Conservation (phyloP, 2,888 invertebrate genomes). For the Eubasilissa splendida region DNA sequence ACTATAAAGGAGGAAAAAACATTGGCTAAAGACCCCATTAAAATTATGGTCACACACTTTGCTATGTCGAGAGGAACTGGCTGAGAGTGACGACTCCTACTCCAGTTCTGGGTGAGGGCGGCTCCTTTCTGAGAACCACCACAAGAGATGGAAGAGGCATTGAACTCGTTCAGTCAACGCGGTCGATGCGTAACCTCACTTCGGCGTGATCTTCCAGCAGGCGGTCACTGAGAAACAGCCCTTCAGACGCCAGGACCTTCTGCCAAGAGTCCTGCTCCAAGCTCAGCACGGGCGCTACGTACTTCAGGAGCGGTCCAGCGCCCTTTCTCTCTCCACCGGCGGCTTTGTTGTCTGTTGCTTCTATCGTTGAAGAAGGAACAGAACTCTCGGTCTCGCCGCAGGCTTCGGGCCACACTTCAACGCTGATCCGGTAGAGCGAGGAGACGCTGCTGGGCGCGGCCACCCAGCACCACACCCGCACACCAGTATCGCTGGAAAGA, state of each 20-base stretch:
- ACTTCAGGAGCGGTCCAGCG: conserved; percentile 38
- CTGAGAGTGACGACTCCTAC: background rate
- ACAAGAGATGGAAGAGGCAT: background rate
- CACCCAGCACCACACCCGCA: conserved; percentile 56
- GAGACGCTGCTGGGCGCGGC: conserved; percentile 30
- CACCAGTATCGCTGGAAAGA: conserved; percentile 48
- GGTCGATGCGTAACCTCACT: background rate
- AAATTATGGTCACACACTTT: background rate
- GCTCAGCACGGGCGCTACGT: conserved; percentile 45
- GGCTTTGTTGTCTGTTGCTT: background rate
- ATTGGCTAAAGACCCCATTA: background rate
- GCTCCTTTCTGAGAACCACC: background rate
- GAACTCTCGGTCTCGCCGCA: background rate
- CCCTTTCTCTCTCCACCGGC: background rate
- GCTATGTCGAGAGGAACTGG: background rate
- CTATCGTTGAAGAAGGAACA: background rate
- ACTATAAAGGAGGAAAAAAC: background rate
- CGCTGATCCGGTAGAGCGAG: conserved; percentile 45
- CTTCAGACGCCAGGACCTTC: conserved; percentile 30
- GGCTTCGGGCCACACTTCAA: conserved; percentile 45
- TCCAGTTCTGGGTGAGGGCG: background rate
- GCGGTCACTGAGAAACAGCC: conserved; percentile 45
- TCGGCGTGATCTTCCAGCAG: conserved; percentile 32
- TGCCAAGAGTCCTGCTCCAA: conserved; percentile 45
- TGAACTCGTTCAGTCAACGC: background rate